Conservation (phyloP, 2,888 invertebrate species). For the Xestia sexstrigata region DNA sequence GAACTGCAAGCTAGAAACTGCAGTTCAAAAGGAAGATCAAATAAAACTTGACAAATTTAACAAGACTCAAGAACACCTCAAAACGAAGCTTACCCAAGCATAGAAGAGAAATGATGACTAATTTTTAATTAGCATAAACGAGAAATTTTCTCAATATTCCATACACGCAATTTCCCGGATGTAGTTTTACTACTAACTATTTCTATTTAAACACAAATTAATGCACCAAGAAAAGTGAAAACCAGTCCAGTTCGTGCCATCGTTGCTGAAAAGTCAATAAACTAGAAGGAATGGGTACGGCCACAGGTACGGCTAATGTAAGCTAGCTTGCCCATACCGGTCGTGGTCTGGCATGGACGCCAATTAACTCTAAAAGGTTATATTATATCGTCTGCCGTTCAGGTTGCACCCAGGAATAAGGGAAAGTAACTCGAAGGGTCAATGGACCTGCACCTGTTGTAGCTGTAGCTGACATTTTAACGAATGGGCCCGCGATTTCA, state of each 20-base stretch:
- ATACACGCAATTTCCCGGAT: slow-evolving; percentile 21
- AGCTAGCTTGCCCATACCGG: slow-evolving; percentile 43
- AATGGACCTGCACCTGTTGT: slow-evolving; percentile 63
- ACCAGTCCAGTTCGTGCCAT: slow-evolving; percentile 48
- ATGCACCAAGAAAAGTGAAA: slow-evolving; percentile 61
- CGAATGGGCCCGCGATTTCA: slow-evolving; percentile 59
- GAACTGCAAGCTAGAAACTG: not conserved
- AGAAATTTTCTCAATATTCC: slow-evolving; percentile 18
- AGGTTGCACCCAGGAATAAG: slow-evolving; percentile 73
- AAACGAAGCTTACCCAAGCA: not conserved
- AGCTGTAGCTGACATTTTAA: slow-evolving; percentile 58
- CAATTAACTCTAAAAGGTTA: slow-evolving; percentile 78
- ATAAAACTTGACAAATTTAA: not conserved
- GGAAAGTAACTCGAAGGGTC: slow-evolving; percentile 75
- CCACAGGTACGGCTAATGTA: slow-evolving; percentile 46
- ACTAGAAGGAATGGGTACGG: slow-evolving; percentile 51
- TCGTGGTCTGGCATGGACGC: slow-evolving; percentile 42
- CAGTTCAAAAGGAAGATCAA: not conserved
- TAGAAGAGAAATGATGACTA: not conserved
- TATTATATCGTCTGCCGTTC: slow-evolving; percentile 71
- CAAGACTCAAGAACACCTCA: not conserved
- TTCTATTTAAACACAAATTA: slow-evolving; percentile 48
- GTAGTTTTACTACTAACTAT: slow-evolving; percentile 32
- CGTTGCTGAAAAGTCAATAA: slow-evolving; percentile 56
- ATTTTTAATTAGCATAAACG: slow-evolving; percentile 5